phyloP scores from a whole-genome alignment of 2,113 vertebrate genomes.

The Hucho hucho region DNA sequence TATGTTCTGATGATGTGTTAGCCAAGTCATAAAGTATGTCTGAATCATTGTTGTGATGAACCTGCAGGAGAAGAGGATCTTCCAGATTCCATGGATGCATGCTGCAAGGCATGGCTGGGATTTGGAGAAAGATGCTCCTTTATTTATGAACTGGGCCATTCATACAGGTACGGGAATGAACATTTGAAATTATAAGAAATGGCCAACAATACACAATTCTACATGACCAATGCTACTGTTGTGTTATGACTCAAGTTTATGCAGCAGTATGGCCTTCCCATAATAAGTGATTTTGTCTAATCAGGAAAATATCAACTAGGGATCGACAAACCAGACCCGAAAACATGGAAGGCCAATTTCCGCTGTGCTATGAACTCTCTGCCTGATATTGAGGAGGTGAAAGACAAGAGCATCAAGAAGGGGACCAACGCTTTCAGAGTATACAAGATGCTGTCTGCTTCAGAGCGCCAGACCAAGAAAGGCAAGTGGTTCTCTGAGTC shows the following conservation, averaged over 20 bases:
- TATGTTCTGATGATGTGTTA: too few species aligned
- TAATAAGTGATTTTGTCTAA: background rate
- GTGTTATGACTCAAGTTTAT: background rate
- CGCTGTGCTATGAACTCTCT: constrained; percentile 98
- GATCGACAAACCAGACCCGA: constrained; percentile 83
- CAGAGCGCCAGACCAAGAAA: constrained; percentile 89
- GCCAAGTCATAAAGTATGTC: too few species aligned
- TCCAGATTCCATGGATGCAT: constrained; percentile 96
- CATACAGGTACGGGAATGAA: constrained; percentile 83
- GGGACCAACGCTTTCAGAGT: constrained; percentile 98
- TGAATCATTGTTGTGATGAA: background rate
- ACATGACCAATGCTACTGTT: background rate
- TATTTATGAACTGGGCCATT: constrained; percentile 93
- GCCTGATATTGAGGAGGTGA: constrained; percentile 93
- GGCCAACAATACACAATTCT: too few species aligned
- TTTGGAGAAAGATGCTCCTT: constrained; percentile 88
- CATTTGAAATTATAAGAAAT: too few species aligned
- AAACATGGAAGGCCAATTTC: constrained; percentile 99
- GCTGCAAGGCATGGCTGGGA: constrained; percentile 96
- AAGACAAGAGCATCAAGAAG: constrained; percentile 90
- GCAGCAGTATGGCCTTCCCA: background rate
- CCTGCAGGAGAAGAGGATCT: constrained; percentile 83
- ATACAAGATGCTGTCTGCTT: constrained; percentile 90
- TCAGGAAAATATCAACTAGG: constrained; percentile 86
- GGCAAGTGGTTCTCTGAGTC: constrained; percentile 69